Percentiles rank a stretch among this genome's conserved stretches.
These are phyloP conservation scores for Notodonta dromedarius DNA, from an alignment of 2,888 invertebrate species.

Conservation along the genomic window DNA sequence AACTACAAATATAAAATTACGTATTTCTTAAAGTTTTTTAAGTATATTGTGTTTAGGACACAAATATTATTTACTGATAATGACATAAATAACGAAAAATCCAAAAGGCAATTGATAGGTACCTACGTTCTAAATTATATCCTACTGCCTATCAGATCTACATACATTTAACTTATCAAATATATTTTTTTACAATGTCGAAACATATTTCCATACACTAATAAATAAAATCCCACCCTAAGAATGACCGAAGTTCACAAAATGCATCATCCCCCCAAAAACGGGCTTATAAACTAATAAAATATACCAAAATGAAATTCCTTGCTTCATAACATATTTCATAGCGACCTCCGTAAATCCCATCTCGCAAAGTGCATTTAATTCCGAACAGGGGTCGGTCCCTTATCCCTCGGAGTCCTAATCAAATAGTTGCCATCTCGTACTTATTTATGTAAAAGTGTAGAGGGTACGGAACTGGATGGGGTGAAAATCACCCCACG, in stretches of 20 bases:
- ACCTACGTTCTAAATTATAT: no score
- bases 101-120: no score
- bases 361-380: constrained; percentile 69
- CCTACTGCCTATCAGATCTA: no score
- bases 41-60: no score
- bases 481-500: constrained; percentile 53
- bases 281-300: constrained; percentile 34
- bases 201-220: background rate
- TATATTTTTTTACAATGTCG: no score
- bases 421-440: constrained; percentile 77
- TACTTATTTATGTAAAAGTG: constrained; percentile 64
- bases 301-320: constrained; percentile 52
- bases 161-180: no score
- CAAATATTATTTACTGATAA: no score
- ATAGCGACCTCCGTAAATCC: constrained; percentile 62
- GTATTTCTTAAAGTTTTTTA: background rate
- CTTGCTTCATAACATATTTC: constrained; percentile 51
- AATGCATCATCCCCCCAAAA: constrained; percentile 21
- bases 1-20: background rate
- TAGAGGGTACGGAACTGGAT: constrained; percentile 41
- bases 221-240: constrained; percentile 1
- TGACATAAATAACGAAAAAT: no score
- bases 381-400: constrained; percentile 51
- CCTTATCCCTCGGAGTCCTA: constrained; percentile 53
- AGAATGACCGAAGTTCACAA: constrained; percentile 18